These are phyloP conservation scores for Plutomurus gul DNA, from an alignment of 1,140 invertebrate genomes.

Conservation along the genomic window DNA sequence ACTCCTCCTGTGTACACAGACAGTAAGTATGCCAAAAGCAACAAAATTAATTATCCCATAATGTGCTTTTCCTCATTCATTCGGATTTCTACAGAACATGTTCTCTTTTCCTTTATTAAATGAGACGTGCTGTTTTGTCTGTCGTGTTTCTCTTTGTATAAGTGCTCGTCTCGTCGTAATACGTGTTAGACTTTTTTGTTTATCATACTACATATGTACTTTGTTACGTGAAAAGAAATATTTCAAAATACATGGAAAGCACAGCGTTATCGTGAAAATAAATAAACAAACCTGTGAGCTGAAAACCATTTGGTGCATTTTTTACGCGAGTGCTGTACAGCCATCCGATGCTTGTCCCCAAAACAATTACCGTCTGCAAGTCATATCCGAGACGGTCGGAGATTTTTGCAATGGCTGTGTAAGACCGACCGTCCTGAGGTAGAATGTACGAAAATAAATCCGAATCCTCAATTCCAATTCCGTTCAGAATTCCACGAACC, in stretches of 20 bases:
- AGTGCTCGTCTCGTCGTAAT: neutral
- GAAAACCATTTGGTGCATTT: conserved; percentile 81
- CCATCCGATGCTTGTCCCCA: conserved; percentile 86
- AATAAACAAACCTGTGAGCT: conserved; percentile 67
- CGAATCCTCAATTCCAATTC: conserved; percentile 70
- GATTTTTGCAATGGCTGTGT: conserved; percentile 85
- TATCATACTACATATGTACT: neutral
- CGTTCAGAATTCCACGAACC: conserved; percentile 79
- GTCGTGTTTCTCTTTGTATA: neutral
- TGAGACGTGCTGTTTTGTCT: too few species aligned
- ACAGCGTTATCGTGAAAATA: too few species aligned
- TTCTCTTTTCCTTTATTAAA: too few species aligned
- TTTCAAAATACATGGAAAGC: neutral
- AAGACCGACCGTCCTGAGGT: conserved; percentile 82
- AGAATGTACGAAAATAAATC: conserved; percentile 92
- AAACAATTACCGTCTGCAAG: conserved; percentile 75
- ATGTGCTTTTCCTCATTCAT: too few species aligned
- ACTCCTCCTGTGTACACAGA: conserved; percentile 73
- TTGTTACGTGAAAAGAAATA: neutral
- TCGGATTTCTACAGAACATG: too few species aligned
- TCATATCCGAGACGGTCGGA: conserved; percentile 73
- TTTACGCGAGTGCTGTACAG: conserved; percentile 81
- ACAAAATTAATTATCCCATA: neutral
- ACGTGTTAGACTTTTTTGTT: neutral
- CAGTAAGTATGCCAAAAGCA: conserved; percentile 24